These are phyloP conservation scores for Meleagris gallopavo DNA, from an alignment of 2,113 vertebrate species.

Conservation along the genomic window DNA sequence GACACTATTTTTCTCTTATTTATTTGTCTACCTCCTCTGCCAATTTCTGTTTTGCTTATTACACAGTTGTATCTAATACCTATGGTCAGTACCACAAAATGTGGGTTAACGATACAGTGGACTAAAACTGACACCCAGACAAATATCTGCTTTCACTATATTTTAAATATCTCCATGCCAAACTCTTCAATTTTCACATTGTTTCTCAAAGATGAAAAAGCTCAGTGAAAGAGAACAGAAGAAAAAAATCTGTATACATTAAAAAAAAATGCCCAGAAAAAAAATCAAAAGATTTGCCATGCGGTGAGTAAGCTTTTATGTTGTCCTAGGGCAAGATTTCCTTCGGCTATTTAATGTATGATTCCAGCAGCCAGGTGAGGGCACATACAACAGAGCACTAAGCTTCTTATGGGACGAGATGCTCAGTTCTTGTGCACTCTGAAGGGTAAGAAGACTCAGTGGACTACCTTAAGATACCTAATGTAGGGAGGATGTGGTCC, in stretches of 20 bases:
- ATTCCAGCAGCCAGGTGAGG: not conserved
- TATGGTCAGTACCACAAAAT: not conserved
- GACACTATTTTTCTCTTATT: not conserved
- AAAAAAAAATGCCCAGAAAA: not conserved
- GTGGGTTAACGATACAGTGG: not conserved
- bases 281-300: not conserved
- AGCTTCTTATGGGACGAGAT: not conserved
- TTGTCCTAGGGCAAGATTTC: not conserved
- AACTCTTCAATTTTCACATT: not conserved
- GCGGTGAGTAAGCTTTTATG: not conserved
- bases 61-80: not conserved
- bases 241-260: rapidly evolving
- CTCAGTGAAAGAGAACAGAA: not conserved
- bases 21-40: not conserved
- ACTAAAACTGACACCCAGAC: not conserved
- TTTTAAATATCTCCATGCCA: not conserved
- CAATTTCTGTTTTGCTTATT: not conserved
- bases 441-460: not conserved
- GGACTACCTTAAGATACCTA: not conserved
- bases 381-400: not conserved
- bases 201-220: not conserved
- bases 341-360: not conserved
- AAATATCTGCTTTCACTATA: not conserved
- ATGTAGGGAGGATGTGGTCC: not conserved
- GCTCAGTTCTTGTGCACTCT: not conserved